Evolutionary conservation across 2,888 invertebrate species (phyloP).

Genomic region (Heliothis peltigera): DNA sequence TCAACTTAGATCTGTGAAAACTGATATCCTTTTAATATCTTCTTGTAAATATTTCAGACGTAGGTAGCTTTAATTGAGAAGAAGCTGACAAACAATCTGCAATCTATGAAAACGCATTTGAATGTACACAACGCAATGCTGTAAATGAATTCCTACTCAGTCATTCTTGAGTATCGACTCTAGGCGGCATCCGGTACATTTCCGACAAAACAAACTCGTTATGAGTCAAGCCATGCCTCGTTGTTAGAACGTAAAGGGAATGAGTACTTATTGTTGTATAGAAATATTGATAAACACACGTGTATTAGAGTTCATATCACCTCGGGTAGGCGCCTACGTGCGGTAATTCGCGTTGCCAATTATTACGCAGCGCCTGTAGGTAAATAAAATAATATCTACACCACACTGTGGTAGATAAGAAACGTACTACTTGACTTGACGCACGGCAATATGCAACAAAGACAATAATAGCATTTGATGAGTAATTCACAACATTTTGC

Average conservation of each 20-base stretch:
- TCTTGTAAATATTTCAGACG: too few species aligned
- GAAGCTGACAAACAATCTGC: background rate
- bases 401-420: constrained; percentile 46
- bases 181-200: constrained; percentile 38
- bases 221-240: constrained; percentile 42
- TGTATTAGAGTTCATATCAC: constrained; percentile 51
- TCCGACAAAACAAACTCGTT: constrained; percentile 41
- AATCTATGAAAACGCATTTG: background rate
- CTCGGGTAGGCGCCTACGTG: constrained; percentile 83
- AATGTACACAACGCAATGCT: background rate
- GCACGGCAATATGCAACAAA: constrained; percentile 28
- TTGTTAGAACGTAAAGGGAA: constrained; percentile 33
- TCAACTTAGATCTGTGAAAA: too few species aligned
- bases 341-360: constrained; percentile 80
- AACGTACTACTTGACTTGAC: constrained; percentile 33
- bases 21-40: too few species aligned
- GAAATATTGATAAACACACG: constrained; percentile 52
- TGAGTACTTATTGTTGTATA: constrained; percentile 37
- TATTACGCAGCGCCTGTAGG: constrained; percentile 58
- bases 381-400: constrained; percentile 52
- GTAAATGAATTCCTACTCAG: constrained; percentile 6
- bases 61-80: background rate
- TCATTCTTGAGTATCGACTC: constrained; percentile 12
- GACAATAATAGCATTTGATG: constrained; percentile 20
- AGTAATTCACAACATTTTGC: constrained; percentile 12